These are phyloP conservation scores for Montipora cactus DNA, from an alignment of 64 coral and sea anemone species.

Conservation along the genomic window DNA sequence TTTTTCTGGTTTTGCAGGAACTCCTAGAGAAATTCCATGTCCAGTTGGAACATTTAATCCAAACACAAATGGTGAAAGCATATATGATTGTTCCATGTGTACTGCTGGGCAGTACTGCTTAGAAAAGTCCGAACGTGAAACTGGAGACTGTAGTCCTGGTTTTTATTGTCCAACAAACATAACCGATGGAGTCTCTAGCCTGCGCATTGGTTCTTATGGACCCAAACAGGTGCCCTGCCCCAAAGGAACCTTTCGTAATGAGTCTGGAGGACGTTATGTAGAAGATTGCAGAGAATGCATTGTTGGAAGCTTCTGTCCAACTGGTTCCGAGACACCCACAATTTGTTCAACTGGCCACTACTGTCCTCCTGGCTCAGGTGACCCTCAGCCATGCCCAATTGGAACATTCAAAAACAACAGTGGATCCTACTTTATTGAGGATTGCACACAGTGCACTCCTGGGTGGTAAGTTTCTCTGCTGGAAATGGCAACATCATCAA, in stretches of 20 bases:
- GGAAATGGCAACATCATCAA: neutral
- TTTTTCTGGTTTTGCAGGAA: slow-evolving; percentile 38
- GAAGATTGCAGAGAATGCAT: slow-evolving; percentile 81
- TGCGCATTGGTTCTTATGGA: slow-evolving; percentile 93
- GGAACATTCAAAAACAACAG: slow-evolving; percentile 87
- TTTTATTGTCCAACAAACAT: slow-evolving; percentile 99
- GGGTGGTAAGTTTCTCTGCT: slow-evolving; percentile 79
- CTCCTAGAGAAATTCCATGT: slow-evolving; percentile 79
- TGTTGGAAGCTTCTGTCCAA: slow-evolving; percentile 84
- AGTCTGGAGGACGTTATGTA: slow-evolving; percentile 70
- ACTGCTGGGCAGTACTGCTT: slow-evolving; percentile 93
- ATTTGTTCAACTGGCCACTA: slow-evolving; percentile 87
- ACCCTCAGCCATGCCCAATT: slow-evolving; percentile 93
- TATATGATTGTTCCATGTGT: slow-evolving; percentile 81
- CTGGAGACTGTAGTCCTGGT: slow-evolving; percentile 73
- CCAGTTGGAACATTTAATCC: slow-evolving; percentile 97
- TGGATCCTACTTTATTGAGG: slow-evolving; percentile 78
- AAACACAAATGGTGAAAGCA: slow-evolving; percentile 31
- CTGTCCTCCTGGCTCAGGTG: slow-evolving; percentile 92
- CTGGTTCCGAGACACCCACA: slow-evolving; percentile 73
- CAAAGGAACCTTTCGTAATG: slow-evolving; percentile 79
- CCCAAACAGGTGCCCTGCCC: slow-evolving; percentile 89
- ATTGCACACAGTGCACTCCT: slow-evolving; percentile 92
- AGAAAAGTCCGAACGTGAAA: slow-evolving; percentile 72
- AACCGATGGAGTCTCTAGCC: slow-evolving; percentile 87